Percentiles rank a stretch among this genome's conserved stretches.
phyloP scores from a whole-genome alignment of 2,797 vertebrate species.

The Acanthis flammea region DNA sequence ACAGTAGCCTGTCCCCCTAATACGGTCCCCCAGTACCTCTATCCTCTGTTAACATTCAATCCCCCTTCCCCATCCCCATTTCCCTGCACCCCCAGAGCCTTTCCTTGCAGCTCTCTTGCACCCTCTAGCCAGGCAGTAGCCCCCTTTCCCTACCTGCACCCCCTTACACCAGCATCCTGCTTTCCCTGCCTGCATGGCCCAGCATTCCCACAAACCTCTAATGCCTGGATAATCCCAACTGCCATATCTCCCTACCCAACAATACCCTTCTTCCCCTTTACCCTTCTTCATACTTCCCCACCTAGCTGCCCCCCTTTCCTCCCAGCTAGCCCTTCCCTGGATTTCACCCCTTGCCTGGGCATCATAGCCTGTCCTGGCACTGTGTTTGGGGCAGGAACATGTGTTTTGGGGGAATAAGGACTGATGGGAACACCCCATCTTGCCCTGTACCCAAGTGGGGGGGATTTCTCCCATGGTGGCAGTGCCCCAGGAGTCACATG shows the following conservation, averaged over 20 bases:
- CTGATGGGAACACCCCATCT: neutral
- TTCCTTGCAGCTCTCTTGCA: neutral
- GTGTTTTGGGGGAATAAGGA: neutral
- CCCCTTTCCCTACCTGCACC: neutral
- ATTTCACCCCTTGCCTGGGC: neutral
- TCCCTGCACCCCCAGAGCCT: neutral
- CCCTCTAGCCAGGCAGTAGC: neutral
- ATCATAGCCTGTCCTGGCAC: neutral
- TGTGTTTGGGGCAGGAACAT: neutral
- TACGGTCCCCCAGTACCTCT: neutral
- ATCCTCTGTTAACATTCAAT: neutral
- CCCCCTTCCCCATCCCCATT: neutral
- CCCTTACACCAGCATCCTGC: neutral
- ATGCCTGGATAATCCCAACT: neutral
- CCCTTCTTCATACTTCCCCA: too few species aligned
- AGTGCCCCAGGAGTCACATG: accelerated
- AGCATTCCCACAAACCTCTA: neutral
- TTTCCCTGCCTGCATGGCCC: neutral
- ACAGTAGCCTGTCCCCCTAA: neutral
- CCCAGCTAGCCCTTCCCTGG: neutral
- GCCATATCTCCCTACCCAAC: accelerated
- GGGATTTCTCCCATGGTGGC: neutral
- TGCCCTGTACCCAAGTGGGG: accelerated
- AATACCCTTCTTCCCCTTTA: neutral
- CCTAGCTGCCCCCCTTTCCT: neutral